Percentiles rank a stretch among this genome's conserved stretches.
These are phyloP conservation scores for Asteroscopus sphinx DNA, from an alignment of 2,888 invertebrate genomes.

Conservation along the genomic window DNA sequence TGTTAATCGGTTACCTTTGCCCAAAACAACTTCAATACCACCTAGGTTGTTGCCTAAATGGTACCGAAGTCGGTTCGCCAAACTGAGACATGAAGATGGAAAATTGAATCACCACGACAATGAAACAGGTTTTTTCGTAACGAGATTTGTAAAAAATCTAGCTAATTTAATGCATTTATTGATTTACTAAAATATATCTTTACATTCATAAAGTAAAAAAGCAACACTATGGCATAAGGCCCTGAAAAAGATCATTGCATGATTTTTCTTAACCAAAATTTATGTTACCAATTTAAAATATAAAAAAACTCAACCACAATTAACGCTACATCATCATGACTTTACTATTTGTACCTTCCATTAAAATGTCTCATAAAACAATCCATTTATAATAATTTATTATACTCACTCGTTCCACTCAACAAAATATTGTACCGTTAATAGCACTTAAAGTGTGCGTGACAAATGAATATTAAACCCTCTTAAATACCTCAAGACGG, in stretches of 20 bases:
- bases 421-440: slow-evolving; percentile 47
- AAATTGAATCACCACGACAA: too few relatives aligned
- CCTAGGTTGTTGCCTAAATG: too few relatives aligned
- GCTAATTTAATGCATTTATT: too few relatives aligned
- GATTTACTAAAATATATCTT: too few relatives aligned
- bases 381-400: slow-evolving; percentile 44
- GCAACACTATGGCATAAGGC: background rate
- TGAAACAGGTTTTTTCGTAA: too few relatives aligned
- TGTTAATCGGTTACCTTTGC: too few relatives aligned
- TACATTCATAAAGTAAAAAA: too few relatives aligned
- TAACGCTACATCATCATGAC: slow-evolving; percentile 27
- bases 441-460: slow-evolving; percentile 51
- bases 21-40: too few relatives aligned
- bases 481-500: background rate
- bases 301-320: slow-evolving; percentile 24
- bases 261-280: slow-evolving; percentile 31
- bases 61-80: too few relatives aligned
- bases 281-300: slow-evolving; percentile 22
- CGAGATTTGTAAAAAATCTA: too few relatives aligned
- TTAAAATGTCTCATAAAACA: slow-evolving; percentile 28
- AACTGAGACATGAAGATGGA: too few relatives aligned
- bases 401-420: slow-evolving; percentile 33
- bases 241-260: background rate
- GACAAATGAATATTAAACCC: slow-evolving; percentile 35
- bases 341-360: slow-evolving; percentile 29